Evolutionary conservation across 2,113 vertebrate species (phyloP).

Genomic region (Hylia prasina): DNA sequence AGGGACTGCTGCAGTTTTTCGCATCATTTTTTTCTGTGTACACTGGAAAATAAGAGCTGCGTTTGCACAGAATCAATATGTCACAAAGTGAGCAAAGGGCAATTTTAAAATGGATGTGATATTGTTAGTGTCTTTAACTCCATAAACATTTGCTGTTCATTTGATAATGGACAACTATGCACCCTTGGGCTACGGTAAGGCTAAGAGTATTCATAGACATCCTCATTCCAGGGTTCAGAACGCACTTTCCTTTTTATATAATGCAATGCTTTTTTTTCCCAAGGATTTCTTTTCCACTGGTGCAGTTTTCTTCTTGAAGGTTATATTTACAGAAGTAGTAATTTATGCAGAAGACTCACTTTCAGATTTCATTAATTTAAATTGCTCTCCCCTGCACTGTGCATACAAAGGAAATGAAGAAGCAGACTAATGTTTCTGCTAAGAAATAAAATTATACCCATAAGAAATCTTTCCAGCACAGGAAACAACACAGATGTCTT

Average conservation of each 20-base stretch:
- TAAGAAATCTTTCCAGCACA: neutral
- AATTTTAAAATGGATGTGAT: neutral
- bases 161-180: neutral
- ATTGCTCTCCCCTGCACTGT: neutral
- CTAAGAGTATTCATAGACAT: neutral
- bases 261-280: neutral
- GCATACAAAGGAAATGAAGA: neutral
- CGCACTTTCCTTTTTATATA: neutral
- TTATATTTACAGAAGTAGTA: neutral
- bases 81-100: neutral
- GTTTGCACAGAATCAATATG: neutral
- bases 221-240: neutral
- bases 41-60: neutral
- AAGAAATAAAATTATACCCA: neutral
- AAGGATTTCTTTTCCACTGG: neutral
- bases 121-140: neutral
- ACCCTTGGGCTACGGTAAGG: neutral
- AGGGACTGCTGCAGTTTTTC: neutral
- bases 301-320: neutral
- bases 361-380: conserved; percentile 12
- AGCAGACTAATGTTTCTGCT: neutral
- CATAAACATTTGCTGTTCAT: neutral
- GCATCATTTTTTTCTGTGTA: neutral
- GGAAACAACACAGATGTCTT: neutral
- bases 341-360: neutral